These are phyloP conservation scores for Leistus spinibarbis DNA, from an alignment of 2,888 invertebrate genomes.

Conservation along the genomic window DNA sequence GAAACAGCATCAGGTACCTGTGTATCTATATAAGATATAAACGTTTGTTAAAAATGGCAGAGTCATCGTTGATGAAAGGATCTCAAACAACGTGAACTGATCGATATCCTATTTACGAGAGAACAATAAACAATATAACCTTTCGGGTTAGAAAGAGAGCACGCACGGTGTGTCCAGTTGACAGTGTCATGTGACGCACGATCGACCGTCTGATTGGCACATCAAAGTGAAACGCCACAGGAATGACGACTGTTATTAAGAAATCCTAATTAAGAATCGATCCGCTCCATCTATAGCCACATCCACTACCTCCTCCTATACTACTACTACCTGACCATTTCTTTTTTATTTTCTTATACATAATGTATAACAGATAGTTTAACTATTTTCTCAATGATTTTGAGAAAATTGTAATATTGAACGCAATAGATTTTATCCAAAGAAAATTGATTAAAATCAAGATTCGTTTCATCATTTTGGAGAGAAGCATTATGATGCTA, in stretches of 20 bases:
- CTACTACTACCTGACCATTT: too few species aligned
- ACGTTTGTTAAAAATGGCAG: background rate
- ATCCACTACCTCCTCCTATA: too few species aligned
- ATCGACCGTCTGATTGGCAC: constrained; percentile 53
- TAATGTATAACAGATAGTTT: too few species aligned
- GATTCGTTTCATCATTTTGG: too few species aligned
- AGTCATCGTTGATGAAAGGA: constrained; percentile 30
- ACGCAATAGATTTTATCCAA: too few species aligned
- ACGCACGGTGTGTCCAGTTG: constrained; percentile 3
- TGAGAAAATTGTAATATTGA: too few species aligned
- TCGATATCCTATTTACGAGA: constrained; percentile 41
- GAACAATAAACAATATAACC: constrained; percentile 54
- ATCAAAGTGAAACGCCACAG: constrained; percentile 46
- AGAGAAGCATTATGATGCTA: too few species aligned
- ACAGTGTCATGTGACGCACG: constrained; percentile 50
- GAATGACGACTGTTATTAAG: constrained; percentile 49
- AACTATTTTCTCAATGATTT: too few species aligned
- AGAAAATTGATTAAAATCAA: too few species aligned
- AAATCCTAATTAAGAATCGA: constrained; percentile 50
- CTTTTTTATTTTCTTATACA: too few species aligned
- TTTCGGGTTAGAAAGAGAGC: constrained; percentile 30
- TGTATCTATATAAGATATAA: too few species aligned
- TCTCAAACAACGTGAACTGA: constrained; percentile 10
- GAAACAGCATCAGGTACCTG: background rate
- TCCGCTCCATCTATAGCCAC: constrained; percentile 42